Conservation (phyloP, 2,797 vertebrate genomes). For the Nothura maculosa region DNA sequence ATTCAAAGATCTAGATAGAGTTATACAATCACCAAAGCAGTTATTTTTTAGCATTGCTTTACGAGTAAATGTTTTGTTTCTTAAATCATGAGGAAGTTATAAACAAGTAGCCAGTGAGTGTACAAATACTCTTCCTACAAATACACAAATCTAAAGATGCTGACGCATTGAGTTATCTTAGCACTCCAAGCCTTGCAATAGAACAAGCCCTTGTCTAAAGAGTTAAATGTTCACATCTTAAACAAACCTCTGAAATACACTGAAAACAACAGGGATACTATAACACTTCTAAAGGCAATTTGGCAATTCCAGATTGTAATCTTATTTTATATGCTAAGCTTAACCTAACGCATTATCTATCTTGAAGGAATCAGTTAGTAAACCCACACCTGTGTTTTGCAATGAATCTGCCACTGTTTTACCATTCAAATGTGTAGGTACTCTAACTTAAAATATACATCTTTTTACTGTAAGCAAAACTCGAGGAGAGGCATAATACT, state of each 20-base stretch:
- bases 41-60: conserved; percentile 33
- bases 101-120: neutral
- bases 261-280: neutral
- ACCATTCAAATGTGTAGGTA: neutral
- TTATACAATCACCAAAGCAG: neutral
- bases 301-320: conserved; percentile 5
- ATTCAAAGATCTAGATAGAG: conserved; percentile 29
- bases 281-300: neutral
- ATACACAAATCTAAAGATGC: neutral
- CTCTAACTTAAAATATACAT: neutral
- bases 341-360: neutral
- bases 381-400: conserved; percentile 68
- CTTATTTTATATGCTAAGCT: neutral
- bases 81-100: neutral
- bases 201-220: neutral
- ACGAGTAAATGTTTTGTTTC: neutral
- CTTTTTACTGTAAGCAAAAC: conserved; percentile 18
- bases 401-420: conserved; percentile 74
- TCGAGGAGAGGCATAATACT: neutral
- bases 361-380: conserved; percentile 58
- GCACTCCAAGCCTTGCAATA: neutral
- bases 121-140: neutral
- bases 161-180: neutral
- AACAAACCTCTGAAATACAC: neutral
- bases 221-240: neutral